Conservation (phyloP, 2,888 invertebrate species). For the Hirtodrosophila cameraria region DNA sequence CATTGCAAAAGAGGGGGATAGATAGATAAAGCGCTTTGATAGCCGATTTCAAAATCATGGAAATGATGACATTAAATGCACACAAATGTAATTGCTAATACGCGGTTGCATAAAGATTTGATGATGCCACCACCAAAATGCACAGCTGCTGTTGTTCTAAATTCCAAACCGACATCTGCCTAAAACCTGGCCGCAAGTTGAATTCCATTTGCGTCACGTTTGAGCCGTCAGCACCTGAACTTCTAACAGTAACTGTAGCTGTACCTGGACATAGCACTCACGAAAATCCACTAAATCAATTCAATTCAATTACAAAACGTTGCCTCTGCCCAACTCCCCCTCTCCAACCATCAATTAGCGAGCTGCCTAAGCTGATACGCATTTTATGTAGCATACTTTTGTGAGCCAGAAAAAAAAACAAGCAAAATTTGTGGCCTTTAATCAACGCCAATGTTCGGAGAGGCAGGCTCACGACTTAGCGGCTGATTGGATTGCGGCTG, state of each 20-base stretch:
- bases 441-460: slow-evolving; percentile 55
- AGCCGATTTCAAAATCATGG: slow-evolving; percentile 58
- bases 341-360: slow-evolving; percentile 46
- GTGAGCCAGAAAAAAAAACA: slow-evolving; percentile 17
- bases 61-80: slow-evolving; percentile 42
- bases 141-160: neutral
- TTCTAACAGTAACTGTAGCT: neutral
- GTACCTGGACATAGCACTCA: slow-evolving; percentile 25
- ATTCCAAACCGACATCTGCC: neutral
- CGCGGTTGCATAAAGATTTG: slow-evolving; percentile 12
- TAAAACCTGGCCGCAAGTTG: too few species aligned
- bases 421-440: slow-evolving; percentile 58
- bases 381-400: slow-evolving; percentile 52
- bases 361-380: slow-evolving; percentile 52
- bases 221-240: slow-evolving; percentile 44
- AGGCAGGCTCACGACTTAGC: slow-evolving; percentile 58
- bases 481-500: slow-evolving; percentile 70
- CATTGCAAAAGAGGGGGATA: neutral
- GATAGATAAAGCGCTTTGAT: neutral
- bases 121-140: neutral
- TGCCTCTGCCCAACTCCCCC: neutral
- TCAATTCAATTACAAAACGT: slow-evolving; percentile 69
- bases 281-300: slow-evolving; percentile 70
- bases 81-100: slow-evolving; percentile 57
- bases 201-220: slow-evolving; percentile 63